Evolutionary conservation across 37 sponge, comb jelly and placozoan genomes (phyloP).

Genomic region (Petrosia ficiformis): DNA sequence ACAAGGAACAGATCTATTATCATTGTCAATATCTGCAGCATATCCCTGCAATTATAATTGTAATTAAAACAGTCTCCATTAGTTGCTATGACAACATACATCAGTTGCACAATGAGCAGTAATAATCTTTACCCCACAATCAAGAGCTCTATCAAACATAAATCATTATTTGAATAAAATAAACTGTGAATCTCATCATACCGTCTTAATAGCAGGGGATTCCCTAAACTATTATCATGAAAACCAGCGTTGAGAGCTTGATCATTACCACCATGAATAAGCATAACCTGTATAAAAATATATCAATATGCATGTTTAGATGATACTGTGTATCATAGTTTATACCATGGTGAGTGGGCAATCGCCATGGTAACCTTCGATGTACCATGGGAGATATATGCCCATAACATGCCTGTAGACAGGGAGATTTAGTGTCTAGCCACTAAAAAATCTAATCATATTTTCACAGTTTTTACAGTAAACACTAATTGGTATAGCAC

Average conservation of each 20-base stretch:
- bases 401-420: too few species aligned
- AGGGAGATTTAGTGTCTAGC: too few species aligned
- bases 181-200: not conserved
- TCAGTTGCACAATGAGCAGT: slow-evolving; percentile 90
- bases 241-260: slow-evolving; percentile 79
- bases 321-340: too few species aligned
- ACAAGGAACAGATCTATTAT: slow-evolving; percentile 28
- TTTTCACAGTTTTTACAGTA: too few species aligned
- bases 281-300: slow-evolving; percentile 38
- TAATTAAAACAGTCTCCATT: not conserved
- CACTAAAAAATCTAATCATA: too few species aligned
- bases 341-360: too few species aligned
- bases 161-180: not conserved
- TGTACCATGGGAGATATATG: too few species aligned
- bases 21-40: slow-evolving; percentile 49
- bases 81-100: slow-evolving; percentile 16
- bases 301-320: not conserved
- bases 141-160: slow-evolving; percentile 51
- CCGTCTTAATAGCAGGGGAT: slow-evolving; percentile 77
- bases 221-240: slow-evolving; percentile 78
- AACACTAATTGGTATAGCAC: too few species aligned
- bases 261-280: slow-evolving; percentile 78
- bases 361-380: too few species aligned
- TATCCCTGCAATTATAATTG: slow-evolving; percentile 27
- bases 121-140: slow-evolving; percentile 85